A percentile compares a stretch with the other conserved stretches of the same genome.
Evolutionary conservation across 2,797 vertebrate species (phyloP).

Genomic region (Gouania willdenowi): DNA sequence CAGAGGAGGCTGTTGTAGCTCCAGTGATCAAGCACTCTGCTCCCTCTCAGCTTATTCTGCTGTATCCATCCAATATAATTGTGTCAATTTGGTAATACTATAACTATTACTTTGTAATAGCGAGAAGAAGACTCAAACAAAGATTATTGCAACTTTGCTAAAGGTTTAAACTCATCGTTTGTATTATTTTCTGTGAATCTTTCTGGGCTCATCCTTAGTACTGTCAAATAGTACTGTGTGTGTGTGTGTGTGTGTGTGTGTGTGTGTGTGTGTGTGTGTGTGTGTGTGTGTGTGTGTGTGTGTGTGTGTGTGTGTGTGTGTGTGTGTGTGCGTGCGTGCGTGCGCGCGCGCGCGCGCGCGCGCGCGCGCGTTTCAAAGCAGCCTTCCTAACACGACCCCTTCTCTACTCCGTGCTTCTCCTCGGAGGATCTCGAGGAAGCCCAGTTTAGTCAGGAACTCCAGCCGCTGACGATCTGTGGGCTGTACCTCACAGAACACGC

Average conservation of each 20-base stretch:
- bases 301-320: neutral
- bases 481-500: slow-evolving; percentile 84
- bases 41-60: slow-evolving; percentile 3
- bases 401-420: slow-evolving; percentile 71
- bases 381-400: slow-evolving; percentile 75
- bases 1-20: neutral
- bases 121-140: neutral
- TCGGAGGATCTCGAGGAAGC: slow-evolving; percentile 81
- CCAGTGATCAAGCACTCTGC: slow-evolving; percentile 8
- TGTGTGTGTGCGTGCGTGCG: neutral
- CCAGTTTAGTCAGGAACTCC: slow-evolving; percentile 84
- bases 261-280: neutral
- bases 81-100: slow-evolving; percentile 13
- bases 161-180: slow-evolving; percentile 13
- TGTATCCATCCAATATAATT: slow-evolving; percentile 1
- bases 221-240: slow-evolving; percentile 17
- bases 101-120: no score
- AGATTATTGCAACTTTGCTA: slow-evolving; percentile 19
- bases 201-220: slow-evolving; percentile 21
- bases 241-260: neutral
- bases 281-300: neutral
- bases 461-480: slow-evolving; percentile 73
- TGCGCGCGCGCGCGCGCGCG: slow-evolving; percentile 7
- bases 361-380: slow-evolving; percentile 68
- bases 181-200: slow-evolving; percentile 30